A percentile compares a stretch with the other conserved stretches of the same genome.
phyloP scores from a whole-genome alignment of 2,113 vertebrate genomes.

The Bucco capensis region DNA sequence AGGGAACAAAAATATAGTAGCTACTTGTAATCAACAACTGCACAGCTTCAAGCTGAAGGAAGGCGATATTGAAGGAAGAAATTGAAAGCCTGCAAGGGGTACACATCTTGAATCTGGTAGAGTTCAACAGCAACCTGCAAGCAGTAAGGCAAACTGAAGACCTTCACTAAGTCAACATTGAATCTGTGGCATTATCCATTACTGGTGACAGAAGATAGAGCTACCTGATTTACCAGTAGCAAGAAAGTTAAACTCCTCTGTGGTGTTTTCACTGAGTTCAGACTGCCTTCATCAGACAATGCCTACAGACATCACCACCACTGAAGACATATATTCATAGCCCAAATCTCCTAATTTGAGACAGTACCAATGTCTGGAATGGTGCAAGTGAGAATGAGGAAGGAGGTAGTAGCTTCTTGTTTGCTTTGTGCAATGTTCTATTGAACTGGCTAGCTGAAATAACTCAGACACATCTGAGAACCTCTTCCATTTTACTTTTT shows the following conservation, averaged over 20 bases:
- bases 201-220: not conserved
- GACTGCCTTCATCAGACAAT: not conserved
- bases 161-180: not conserved
- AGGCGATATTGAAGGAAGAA: not conserved
- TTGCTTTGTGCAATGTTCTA: not conserved
- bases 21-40: not conserved
- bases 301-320: not conserved
- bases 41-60: not conserved
- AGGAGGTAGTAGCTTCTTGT: not conserved
- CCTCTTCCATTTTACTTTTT: not conserved
- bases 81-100: not conserved
- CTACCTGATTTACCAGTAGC: not conserved
- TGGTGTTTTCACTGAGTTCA: not conserved
- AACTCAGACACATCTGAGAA: not conserved
- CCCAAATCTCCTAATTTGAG: not conserved
- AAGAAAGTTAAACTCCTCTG: not conserved
- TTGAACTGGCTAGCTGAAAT: not conserved
- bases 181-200: not conserved
- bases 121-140: not conserved
- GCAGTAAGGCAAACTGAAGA: not conserved
- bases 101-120: not conserved
- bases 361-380: not conserved
- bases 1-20: not conserved
- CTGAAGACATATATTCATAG: not conserved
- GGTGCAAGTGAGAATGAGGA: not conserved